A percentile compares a stretch with the other conserved stretches of the same genome.
Evolutionary conservation across 64 coral and sea anemone genomes (phyloP).

Genomic region (Montipora sp.): DNA sequence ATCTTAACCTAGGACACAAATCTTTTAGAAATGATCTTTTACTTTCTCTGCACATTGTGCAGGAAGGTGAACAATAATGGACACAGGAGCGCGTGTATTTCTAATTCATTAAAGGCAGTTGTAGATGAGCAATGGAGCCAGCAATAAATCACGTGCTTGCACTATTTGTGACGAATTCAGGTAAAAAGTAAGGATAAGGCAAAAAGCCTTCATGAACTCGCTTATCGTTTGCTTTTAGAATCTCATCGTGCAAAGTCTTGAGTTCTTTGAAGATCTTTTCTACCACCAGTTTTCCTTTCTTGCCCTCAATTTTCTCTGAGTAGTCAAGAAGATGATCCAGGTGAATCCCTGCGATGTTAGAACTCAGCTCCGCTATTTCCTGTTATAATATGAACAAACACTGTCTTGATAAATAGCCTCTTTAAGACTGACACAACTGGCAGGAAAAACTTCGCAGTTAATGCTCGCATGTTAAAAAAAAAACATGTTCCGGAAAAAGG

Average conservation of each 20-base stretch:
- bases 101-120: neutral
- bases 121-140: neutral
- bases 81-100: neutral
- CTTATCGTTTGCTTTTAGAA: constrained; percentile 73
- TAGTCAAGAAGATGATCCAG: constrained; percentile 93
- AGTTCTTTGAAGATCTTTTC: constrained; percentile 72
- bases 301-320: constrained; percentile 72
- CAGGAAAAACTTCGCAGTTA: no score
- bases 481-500: no score
- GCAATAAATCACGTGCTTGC: constrained; percentile 67
- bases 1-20: no score
- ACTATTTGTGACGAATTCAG: constrained; percentile 90
- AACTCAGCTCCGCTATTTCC: constrained; percentile 91
- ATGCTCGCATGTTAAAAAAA: no score
- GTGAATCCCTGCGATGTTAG: constrained; percentile 91
- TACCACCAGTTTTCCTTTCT: constrained; percentile 66
- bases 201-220: constrained; percentile 65
- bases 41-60: no score
- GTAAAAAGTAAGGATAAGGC: constrained; percentile 93
- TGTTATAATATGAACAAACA: constrained; percentile 23
- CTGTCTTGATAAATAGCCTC: no score
- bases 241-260: constrained; percentile 60
- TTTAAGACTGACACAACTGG: no score
- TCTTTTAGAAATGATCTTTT: no score
- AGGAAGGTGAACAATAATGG: no score